Percentiles rank a stretch among this genome's conserved stretches.
Evolutionary conservation across 2,888 invertebrate genomes (phyloP).

Genomic region (Ichneumon xanthorius): DNA sequence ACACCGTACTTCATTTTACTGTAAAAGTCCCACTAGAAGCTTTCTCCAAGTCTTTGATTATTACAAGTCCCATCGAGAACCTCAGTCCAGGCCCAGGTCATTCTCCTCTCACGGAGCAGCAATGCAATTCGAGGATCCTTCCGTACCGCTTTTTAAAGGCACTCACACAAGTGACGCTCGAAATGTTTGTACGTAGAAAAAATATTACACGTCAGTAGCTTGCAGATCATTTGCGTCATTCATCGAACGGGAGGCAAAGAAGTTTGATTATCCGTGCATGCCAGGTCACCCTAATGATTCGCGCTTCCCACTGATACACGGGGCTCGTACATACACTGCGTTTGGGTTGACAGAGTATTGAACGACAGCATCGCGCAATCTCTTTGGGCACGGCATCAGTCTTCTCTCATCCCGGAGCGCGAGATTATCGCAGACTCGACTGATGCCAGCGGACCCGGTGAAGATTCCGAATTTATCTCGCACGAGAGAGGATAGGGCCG

Average conservation of each 20-base stretch:
- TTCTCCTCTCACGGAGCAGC: no score
- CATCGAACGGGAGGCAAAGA: constrained; percentile 6
- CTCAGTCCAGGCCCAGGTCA: no score
- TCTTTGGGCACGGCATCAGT: constrained; percentile 65
- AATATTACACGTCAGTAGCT: no score
- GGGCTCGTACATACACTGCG: not conserved
- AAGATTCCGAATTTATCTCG: constrained; percentile 66
- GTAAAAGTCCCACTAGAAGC: no score
- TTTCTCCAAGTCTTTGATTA: no score
- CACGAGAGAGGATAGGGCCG: constrained; percentile 26
- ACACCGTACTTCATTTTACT: no score
- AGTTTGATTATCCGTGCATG: constrained; percentile 57
- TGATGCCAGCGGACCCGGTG: constrained; percentile 52
- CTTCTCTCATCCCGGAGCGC: constrained; percentile 62
- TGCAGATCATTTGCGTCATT: no score
- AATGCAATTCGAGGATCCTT: no score
- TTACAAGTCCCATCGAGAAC: no score
- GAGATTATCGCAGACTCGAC: constrained; percentile 64
- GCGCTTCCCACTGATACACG: constrained; percentile 36
- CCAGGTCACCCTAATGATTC: constrained; percentile 55
- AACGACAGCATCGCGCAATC: constrained; percentile 54
- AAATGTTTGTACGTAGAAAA: no score
- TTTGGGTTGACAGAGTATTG: constrained; percentile 1
- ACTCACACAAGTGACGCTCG: no score
- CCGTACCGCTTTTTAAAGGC: no score